Evolutionary conservation across 1,140 invertebrate species (phyloP), one percentile per base, ranked within the genome.

Genomic region (Medauroidea extradentata): DNA sequence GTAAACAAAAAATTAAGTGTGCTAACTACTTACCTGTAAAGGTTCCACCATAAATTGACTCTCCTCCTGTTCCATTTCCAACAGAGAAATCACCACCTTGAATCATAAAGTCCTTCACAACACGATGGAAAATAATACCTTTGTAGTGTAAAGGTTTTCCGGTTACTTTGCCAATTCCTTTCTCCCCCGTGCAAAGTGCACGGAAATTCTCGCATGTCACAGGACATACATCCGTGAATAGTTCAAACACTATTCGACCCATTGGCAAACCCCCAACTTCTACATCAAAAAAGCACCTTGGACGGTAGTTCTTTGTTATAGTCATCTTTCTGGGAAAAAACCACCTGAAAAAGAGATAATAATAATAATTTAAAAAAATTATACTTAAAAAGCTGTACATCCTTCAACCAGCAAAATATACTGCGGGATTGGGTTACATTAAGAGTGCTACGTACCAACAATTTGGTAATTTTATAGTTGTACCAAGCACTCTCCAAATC

Each of bases 141-240:
- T 92, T 89, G 68, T 89, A 90, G 67, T 86, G 83, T 11, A 90
- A 73, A 7, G 82, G 82, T 70, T 91, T 91, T 38, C 81, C 81
- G 0, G 88, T 89, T 2, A 77, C 80, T 70, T 82, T 81, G 9
- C 89, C 91, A 8, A 87, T 75, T 9, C 91, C 90, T 69, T 86
- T 87, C 68, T 96, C 92, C 2, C 94, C 94, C 1, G 93, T 93
- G 69, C 94, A 97, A 34, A 98, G 78, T 1, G 88, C 83, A 48
- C 93, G 83, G 73, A 98, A 99, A 74, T 98, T 98, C 69, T 96
- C 93, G 21, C 88, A 91, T 0, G 95, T 97, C 73, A 93, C 93
- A 1, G 96, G 96, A 48, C 91, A 93, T 51, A 91, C 83, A 78
- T 98, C 93, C 62, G 86, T 87, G 77, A 90, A 98, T 0, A 99